Evolutionary conservation across 2,888 invertebrate genomes (phyloP), one percentile per base, ranked within the genome.

Genomic region (Brassicogethes aeneus): DNA sequence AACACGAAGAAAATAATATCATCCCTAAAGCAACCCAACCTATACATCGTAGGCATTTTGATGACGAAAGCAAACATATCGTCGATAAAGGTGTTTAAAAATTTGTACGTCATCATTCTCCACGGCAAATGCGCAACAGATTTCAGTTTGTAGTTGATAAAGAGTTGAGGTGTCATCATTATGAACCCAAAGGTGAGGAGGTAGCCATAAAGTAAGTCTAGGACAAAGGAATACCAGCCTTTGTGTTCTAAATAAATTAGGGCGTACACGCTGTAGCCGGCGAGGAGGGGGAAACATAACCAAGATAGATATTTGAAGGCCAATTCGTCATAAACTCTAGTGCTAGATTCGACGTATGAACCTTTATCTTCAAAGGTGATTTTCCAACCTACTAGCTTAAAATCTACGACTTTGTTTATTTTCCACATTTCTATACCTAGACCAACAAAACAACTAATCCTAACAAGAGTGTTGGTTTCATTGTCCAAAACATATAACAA

Each of bases 31-130:
- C 97, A 99, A 31, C 97, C 97, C 57, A 99, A 69, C 54, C 97
- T 79, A 64, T 99, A 99, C 80, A 99, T 86, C 1, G 95, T 97
- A 16, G 99, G 99, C 99, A 99, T 99, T 72, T 96, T 95, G 57
- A 99, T 99, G 48, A 99, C 95, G 75, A 99, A 99, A 44, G 99
- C 99, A 73, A 99, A 99, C 58, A 99, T 93, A 68, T 99, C 99
- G 72, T 99, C 99, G 58, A 99, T 97, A 69, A 99, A 99, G 15
- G 99, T 99, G 68, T 99, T 99, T 43, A 99, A 79, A 68, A 96
- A 96, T 75, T 99, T 99, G 69, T 99, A 99, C 7, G 96, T 95
- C 80, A 99, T 82, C 97, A 99, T 99, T 45, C 99, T 79, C 99
- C 99, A 99, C 2, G 99, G 99, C 55, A 99, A 75, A 72, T 99